Evolutionary conservation across 35 echinoderm and acorn worm genomes (phyloP).

Genomic region (Diadema setosum): DNA sequence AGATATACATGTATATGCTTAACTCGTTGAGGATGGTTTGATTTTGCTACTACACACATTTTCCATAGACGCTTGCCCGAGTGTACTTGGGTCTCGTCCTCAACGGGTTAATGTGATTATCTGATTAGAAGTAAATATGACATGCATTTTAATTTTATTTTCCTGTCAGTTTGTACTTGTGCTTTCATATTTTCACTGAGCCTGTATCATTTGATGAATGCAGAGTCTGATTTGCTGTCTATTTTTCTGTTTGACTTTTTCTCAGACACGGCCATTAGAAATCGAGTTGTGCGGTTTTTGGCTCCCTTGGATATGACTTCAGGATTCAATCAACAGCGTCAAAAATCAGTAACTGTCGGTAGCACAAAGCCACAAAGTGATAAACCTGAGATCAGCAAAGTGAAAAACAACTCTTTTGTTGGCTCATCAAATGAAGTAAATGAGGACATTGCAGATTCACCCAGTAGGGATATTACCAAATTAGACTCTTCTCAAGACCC

Average conservation of each 20-base stretch:
- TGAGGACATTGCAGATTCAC: background rate
- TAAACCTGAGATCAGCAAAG: background rate
- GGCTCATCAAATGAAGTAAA: background rate
- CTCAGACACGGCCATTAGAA: constrained; percentile 34
- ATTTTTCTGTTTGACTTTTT: background rate
- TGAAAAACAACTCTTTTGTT: background rate
- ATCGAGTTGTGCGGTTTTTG: constrained; percentile 33
- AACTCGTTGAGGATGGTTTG: too few relatives aligned
- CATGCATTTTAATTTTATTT: too few relatives aligned
- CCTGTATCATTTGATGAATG: too few relatives aligned
- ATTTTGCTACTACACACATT: too few relatives aligned
- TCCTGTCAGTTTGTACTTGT: too few relatives aligned
- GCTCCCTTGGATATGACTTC: constrained; percentile 48
- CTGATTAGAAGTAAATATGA: too few relatives aligned
- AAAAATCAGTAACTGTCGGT: background rate
- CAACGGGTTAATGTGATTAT: too few relatives aligned
- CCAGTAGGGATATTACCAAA: background rate
- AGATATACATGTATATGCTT: too few relatives aligned
- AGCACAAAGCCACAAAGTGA: constrained; percentile 2
- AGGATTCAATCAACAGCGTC: background rate
- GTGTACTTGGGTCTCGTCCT: too few relatives aligned
- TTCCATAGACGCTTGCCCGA: too few relatives aligned
- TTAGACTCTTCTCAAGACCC: background rate
- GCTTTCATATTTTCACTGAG: too few relatives aligned
- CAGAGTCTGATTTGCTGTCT: too few relatives aligned